Conservation (phyloP, 2,113 vertebrate species). For the Calyptomena viridis region DNA sequence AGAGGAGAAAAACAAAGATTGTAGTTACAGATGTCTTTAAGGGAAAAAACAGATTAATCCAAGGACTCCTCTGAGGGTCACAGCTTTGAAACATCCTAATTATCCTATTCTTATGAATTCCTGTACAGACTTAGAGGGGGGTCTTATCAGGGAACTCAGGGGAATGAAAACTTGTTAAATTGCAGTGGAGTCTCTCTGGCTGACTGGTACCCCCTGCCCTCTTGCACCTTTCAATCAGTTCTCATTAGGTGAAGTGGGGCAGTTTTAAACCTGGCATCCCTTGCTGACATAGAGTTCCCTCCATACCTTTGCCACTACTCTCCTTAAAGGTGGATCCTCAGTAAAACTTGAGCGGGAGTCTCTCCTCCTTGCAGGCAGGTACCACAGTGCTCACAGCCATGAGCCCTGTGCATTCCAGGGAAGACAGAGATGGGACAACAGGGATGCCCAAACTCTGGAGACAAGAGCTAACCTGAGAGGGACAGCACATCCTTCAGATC, state of each 20-base stretch:
- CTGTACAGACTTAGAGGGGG: conserved; percentile 49
- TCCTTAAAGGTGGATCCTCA: neutral
- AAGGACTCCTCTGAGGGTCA: conserved; percentile 71
- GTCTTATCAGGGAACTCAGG: conserved; percentile 54
- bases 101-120: conserved; percentile 69
- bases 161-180: conserved; percentile 67
- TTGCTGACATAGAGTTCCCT: neutral
- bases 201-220: conserved; percentile 35
- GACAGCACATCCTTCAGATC: neutral
- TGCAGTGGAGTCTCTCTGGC: neutral
- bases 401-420: neutral
- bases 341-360: neutral
- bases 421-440: neutral
- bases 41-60: conserved; percentile 70
- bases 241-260: neutral
- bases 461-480: neutral
- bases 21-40: conserved; percentile 73
- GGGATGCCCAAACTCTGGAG: neutral
- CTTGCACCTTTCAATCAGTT: neutral
- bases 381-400: neutral
- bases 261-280: neutral
- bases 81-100: conserved; percentile 72
- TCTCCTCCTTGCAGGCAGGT: fast-evolving
- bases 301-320: neutral
- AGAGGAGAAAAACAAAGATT: conserved; percentile 75